phyloP scores from a whole-genome alignment of 2,888 invertebrate species.

The Metallyticus violacea region DNA sequence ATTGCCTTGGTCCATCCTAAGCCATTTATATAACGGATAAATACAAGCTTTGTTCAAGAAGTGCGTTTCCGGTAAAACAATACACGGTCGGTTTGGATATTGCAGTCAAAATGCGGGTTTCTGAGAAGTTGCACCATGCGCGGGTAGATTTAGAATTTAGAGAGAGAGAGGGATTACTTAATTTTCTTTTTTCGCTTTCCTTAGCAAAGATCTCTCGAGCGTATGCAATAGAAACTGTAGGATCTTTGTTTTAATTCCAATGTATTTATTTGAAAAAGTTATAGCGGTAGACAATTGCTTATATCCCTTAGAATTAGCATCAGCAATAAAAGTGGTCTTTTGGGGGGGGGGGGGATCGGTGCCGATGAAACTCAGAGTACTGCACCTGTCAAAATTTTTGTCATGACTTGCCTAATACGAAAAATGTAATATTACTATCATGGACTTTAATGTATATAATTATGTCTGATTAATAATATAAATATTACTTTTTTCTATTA shows the following conservation, averaged over 20 bases:
- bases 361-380: no score
- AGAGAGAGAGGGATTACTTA: not conserved
- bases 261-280: not conserved
- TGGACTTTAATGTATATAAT: no score
- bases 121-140: not conserved
- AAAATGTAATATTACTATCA: no score
- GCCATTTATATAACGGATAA: not conserved
- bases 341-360: no score
- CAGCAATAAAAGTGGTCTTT: no score
- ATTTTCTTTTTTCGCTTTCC: not conserved
- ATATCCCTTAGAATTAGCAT: not conserved
- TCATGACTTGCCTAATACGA: no score
- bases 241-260: not conserved
- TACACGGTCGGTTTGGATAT: not conserved
- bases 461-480: no score
- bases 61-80: not conserved
- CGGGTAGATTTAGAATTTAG: not conserved
- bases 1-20: not conserved
- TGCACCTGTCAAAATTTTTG: no score
- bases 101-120: not conserved
- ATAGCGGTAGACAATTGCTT: not conserved
- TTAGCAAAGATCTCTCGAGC: not conserved
- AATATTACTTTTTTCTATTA: no score
- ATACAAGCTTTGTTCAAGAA: not conserved
- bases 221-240: not conserved